Evolutionary conservation across 2,113 vertebrate genomes (phyloP).

Genomic region (Amblyopsis rosae): DNA sequence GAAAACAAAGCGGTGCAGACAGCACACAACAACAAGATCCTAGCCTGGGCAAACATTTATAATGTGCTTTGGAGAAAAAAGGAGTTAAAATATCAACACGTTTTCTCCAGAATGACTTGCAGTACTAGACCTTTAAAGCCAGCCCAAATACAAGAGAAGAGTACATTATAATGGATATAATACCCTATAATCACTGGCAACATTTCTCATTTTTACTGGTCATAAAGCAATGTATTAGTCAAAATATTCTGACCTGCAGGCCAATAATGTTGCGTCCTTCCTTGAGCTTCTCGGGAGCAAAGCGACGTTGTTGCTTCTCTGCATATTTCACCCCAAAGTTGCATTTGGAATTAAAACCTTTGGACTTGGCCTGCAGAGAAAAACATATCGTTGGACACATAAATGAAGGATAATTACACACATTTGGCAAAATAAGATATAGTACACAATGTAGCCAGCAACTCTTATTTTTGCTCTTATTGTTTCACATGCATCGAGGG

Average conservation of each 20-base stretch:
- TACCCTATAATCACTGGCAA: no score
- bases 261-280: slow-evolving; percentile 92
- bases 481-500: neutral
- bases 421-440: no score
- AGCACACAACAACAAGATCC: no score
- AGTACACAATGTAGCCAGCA: neutral
- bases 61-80: no score
- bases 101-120: no score
- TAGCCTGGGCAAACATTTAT: no score
- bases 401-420: neutral
- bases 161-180: no score
- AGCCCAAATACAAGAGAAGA: no score
- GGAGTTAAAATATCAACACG: no score
- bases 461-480: no score
- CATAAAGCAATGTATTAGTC: neutral
- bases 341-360: slow-evolving; percentile 85
- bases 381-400: neutral
- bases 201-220: neutral
- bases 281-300: slow-evolving; percentile 84
- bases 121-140: no score
- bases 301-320: slow-evolving; percentile 87
- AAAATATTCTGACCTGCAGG: slow-evolving; percentile 81
- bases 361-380: slow-evolving; percentile 85
- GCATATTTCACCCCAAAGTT: slow-evolving; percentile 89
- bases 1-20: no score